These are phyloP conservation scores for Dasysyrphus tricinctus DNA, from an alignment of 2,888 invertebrate genomes.

Conservation along the genomic window DNA sequence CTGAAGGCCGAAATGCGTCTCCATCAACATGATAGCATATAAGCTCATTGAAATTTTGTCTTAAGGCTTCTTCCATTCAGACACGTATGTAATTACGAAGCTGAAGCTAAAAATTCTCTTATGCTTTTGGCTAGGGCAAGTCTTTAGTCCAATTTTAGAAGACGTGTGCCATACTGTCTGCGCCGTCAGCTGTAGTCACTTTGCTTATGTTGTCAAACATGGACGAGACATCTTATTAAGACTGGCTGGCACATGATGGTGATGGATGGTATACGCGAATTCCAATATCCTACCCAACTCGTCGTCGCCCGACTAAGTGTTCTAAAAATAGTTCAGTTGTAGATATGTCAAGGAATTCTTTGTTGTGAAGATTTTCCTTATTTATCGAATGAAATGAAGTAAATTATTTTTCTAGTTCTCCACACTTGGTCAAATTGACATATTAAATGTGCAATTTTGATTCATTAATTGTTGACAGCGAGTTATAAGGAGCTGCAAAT, in stretches of 20 bases:
- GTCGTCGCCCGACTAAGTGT: neutral
- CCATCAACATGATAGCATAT: neutral
- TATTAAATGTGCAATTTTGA: conserved; percentile 39
- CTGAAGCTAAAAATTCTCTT: conserved; percentile 6
- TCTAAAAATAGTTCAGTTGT: conserved; percentile 50
- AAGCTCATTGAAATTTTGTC: conserved; percentile 32
- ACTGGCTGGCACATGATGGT: conserved; percentile 23
- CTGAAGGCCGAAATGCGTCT: conserved; percentile 39
- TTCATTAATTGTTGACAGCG: conserved; percentile 46
- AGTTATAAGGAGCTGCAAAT: conserved; percentile 14
- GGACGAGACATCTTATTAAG: conserved; percentile 57
- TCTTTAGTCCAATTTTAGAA: conserved; percentile 40
- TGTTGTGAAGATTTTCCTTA: conserved; percentile 43
- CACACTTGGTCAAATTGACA: conserved; percentile 57
- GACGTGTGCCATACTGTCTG: conserved; percentile 66
- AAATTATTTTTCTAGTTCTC: conserved; percentile 32
- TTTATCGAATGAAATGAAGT: conserved; percentile 40
- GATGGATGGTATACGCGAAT: conserved; percentile 52
- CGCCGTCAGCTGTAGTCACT: conserved; percentile 33
- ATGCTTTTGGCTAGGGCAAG: conserved; percentile 25
- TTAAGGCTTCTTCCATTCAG: conserved; percentile 1
- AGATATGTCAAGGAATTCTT: conserved; percentile 29
- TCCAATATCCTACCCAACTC: conserved; percentile 16
- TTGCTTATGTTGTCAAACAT: conserved; percentile 38
- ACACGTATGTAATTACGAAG: conserved; percentile 22